Evolutionary conservation across 2,113 vertebrate genomes (phyloP), one percentile per base, ranked within the genome.

Genomic region (Gavia stellata): DNA sequence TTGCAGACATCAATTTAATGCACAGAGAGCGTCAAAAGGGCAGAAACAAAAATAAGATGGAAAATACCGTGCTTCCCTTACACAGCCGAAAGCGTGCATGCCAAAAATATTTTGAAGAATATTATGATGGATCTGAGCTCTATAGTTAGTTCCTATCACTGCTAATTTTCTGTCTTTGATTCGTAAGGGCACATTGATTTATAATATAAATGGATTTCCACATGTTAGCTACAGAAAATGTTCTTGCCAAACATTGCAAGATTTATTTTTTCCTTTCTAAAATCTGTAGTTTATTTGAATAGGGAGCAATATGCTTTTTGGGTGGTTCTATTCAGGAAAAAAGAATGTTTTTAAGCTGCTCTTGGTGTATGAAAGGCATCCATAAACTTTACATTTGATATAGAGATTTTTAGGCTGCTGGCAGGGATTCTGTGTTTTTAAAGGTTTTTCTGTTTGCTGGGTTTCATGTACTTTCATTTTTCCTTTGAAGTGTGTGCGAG

Each of bases 401-500:
- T 9, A 89, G 59, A 75, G 66, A 71, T 95, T 92, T 96, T 97
- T 88, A 80, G 78, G 31, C 36, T 93, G 21, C 53, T 96, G 90
- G 52, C 50, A 91, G 90, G 40, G 55, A 88, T 92, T 94, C 82
- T 91, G 3, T 38, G 47, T 88, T 95, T 96, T 95, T 86, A 81
- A 94, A 90, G 50, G 13, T 67, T 94, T 72, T 96, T 80, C 44
- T 92, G 42, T 97, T 97, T 96, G 58, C 79, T 95, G 86, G 36
- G 62, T 90, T 98, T 94, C 50, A 15, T 92, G 61, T 94, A 49
- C 75, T 95, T 96, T 95, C 82, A 40, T 97, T 96, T 97, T 97
- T 56, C 25, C 56, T 97, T 97, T 97, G 95, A 98, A 97, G 82
- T 93, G 80, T 93, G 55, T 96, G 45, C 85, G 90, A 92, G 92